phyloP scores from a whole-genome alignment of 2,113 vertebrate species.

The Tachycineta bicolor region DNA sequence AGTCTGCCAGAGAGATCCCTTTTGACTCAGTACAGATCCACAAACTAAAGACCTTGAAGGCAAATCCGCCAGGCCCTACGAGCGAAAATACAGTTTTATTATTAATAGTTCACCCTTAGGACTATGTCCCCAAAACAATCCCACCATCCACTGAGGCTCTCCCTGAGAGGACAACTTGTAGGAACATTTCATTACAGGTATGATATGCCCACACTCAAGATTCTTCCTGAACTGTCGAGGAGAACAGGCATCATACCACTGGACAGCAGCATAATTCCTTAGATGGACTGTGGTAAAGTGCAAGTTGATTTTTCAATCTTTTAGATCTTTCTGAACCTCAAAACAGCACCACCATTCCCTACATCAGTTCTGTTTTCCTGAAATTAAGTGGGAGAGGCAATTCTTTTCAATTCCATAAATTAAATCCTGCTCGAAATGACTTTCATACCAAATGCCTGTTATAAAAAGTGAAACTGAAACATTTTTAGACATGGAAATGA shows the following conservation, averaged over 20 bases:
- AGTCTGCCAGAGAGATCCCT: background rate
- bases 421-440: conserved; percentile 70
- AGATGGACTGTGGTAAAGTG: background rate
- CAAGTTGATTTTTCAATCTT: background rate
- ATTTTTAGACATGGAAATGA: conserved; percentile 84
- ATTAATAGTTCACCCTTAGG: background rate
- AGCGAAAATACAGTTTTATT: background rate
- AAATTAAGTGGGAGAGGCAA: conserved; percentile 72
- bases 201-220: background rate
- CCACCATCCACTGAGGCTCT: background rate
- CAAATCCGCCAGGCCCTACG: background rate
- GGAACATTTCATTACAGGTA: background rate
- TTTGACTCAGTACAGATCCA: background rate
- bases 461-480: conserved; percentile 69
- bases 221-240: background rate
- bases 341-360: background rate
- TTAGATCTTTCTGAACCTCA: background rate
- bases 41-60: background rate
- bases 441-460: conserved; percentile 14
- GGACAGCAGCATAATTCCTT: background rate
- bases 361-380: conserved; percentile 70
- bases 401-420: conserved; percentile 72
- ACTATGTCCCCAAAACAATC: background rate
- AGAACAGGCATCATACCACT: fast-evolving
- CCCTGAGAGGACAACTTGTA: background rate